Evolutionary conservation across 2,797 vertebrate genomes (phyloP), one percentile per base, ranked within the genome.

Genomic region (Dromococcyx pavoninus): DNA sequence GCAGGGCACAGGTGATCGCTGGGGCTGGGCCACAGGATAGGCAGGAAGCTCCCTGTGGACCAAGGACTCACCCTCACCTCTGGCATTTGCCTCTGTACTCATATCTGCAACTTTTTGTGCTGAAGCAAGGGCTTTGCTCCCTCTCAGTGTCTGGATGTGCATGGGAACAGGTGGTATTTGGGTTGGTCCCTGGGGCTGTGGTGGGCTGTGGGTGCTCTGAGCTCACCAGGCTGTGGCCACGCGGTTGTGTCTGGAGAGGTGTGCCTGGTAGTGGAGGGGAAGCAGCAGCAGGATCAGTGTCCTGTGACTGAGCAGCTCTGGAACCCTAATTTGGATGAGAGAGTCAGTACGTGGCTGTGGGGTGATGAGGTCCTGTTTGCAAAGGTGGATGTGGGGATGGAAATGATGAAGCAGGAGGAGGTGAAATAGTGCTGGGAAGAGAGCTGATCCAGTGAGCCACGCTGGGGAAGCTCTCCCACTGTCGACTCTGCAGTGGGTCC

Each of bases 221-320:
- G 22, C 0, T 0, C 0, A 0, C 82, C 23, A 12, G 46, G 9
- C 56, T 1, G 2, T 5, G 57, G 24, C 58, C 1, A 0, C 7
- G 3, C 1, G 1, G 33, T 1, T 37, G 86, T 9, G 41, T 33
- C 69, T 12, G 39, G 43, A 35, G 28, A 23, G 71, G 5, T 1
- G 46, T 44, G 37, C 22, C 79, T 41, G 0, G 5, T 0, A 2
- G 65, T 1, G 0, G 13, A 39, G 17, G 28, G n/a, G 13, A n/a
- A 46, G 21, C 19, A 10, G 43, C 61, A 27, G 41, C 0, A 0
- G 53, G 32, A 11, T 17, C 5, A 4, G 27, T 14, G 50, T 73
- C 57, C 60, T 32, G 74, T 0, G 2, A 44, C 72, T 30, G 7
- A 19, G 67, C 25, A 4, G 33, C 33, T 30, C 66, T 1, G 0